Evolutionary conservation across 92 coral and sea anemone genomes (phyloP).

Genomic region (Zoanthus solanderi): DNA sequence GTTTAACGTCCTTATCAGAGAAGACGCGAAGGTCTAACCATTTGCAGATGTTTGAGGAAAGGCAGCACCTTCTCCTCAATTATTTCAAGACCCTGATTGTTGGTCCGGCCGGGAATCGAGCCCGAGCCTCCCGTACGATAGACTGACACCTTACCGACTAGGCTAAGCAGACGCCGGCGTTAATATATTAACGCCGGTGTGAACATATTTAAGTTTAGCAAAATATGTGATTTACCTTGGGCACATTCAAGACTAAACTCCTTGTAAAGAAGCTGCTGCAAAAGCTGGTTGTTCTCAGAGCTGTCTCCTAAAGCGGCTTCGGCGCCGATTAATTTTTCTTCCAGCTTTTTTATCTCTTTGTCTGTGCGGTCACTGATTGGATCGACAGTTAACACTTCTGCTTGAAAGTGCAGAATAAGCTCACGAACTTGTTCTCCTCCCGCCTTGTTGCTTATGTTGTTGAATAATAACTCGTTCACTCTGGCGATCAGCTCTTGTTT

Average conservation of each 20-base stretch:
- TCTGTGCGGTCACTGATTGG: conserved; percentile 68
- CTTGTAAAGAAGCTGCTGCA: conserved; percentile 67
- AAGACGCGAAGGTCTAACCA: too few species aligned
- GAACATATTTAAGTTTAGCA: too few species aligned
- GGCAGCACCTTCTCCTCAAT: too few species aligned
- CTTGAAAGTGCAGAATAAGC: conserved; percentile 56
- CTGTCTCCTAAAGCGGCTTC: conserved; percentile 85
- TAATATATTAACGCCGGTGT: too few species aligned
- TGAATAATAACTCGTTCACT: conserved; percentile 68
- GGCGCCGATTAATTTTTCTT: conserved; percentile 73
- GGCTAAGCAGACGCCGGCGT: too few species aligned
- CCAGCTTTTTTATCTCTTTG: conserved; percentile 58
- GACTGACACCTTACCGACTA: too few species aligned
- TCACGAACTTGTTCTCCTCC: conserved; percentile 81
- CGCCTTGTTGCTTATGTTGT: conserved; percentile 60
- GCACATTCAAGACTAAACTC: conserved; percentile 32
- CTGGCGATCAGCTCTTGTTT: conserved; percentile 55
- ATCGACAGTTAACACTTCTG: conserved; percentile 55
- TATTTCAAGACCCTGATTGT: too few species aligned
- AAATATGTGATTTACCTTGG: conserved; percentile 3
- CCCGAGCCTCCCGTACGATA: too few species aligned
- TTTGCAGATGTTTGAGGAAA: too few species aligned
- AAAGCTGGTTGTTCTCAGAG: conserved; percentile 84
- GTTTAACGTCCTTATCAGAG: too few species aligned
- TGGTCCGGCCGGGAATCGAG: too few species aligned